Percentiles rank a stretch among this genome's conserved stretches.
phyloP scores from a whole-genome alignment of 2,888 invertebrate species.

The Phytoseiulus persimilis region DNA sequence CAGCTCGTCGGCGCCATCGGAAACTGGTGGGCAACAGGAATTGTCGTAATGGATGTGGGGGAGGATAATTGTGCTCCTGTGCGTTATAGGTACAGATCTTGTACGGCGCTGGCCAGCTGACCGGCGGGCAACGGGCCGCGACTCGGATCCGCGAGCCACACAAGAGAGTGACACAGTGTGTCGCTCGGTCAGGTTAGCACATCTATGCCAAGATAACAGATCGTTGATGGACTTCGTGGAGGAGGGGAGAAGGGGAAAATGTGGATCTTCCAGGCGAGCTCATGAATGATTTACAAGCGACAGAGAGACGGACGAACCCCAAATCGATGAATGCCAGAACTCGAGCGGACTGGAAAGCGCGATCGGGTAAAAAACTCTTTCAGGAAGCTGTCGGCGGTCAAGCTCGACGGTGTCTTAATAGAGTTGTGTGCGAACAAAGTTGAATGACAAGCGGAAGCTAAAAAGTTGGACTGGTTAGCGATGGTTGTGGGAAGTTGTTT shows the following conservation, averaged over 20 bases:
- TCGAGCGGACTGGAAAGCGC: background rate
- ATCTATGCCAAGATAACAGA: background rate
- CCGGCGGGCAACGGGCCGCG: background rate
- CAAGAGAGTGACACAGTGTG: background rate
- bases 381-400: background rate
- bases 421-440: background rate
- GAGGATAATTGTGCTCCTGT: background rate
- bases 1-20: background rate
- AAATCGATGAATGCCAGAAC: background rate
- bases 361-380: background rate
- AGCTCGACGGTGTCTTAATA: background rate
- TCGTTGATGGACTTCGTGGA: background rate
- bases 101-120: background rate
- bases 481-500: constrained; percentile 5
- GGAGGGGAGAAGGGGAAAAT: background rate
- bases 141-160: background rate
- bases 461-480: background rate
- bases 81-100: background rate
- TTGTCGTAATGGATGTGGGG: background rate
- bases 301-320: background rate
- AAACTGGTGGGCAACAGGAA: constrained; percentile 5
- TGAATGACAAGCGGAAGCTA: background rate
- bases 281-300: background rate
- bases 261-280: background rate
- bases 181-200: background rate